phyloP scores from a whole-genome alignment of 2,888 invertebrate genomes.

The Hoplodrina blanda region DNA sequence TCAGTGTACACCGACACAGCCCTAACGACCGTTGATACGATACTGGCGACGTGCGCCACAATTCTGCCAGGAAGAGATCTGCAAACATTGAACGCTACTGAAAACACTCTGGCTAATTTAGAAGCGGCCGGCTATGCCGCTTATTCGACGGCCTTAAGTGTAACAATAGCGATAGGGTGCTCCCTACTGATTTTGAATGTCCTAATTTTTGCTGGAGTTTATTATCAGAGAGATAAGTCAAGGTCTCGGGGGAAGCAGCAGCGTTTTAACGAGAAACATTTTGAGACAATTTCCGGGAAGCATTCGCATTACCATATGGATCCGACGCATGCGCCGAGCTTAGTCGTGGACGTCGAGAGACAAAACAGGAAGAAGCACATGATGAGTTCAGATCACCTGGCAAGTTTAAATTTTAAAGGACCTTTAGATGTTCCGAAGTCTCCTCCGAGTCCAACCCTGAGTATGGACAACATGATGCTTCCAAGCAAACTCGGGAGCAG shows the following conservation, averaged over 20 bases:
- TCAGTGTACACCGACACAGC: constrained; percentile 90
- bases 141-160: constrained; percentile 94
- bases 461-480: constrained; percentile 89
- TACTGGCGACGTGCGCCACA: constrained; percentile 93
- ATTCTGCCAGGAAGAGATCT: constrained; percentile 89
- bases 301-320: constrained; percentile 95
- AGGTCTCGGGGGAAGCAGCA: constrained; percentile 92
- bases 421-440: constrained; percentile 90
- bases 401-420: constrained; percentile 90
- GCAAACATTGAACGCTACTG: constrained; percentile 89
- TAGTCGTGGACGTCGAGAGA: constrained; percentile 95
- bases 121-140: constrained; percentile 95
- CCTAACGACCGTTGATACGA: constrained; percentile 93
- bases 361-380: constrained; percentile 85
- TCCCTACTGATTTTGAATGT: constrained; percentile 95
- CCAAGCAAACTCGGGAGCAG: constrained; percentile 89
- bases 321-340: constrained; percentile 94
- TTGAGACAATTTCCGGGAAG: constrained; percentile 94
- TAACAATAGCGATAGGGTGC: constrained; percentile 95
- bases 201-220: constrained; percentile 95
- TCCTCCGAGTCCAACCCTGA: constrained; percentile 92
- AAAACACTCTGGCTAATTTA: constrained; percentile 94
- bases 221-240: constrained; percentile 95
- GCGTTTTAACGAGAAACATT: constrained; percentile 92
- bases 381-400: constrained; percentile 89